Evolutionary conservation across 1,140 invertebrate genomes (phyloP).

Genomic region (Nilaparvata lugens): DNA sequence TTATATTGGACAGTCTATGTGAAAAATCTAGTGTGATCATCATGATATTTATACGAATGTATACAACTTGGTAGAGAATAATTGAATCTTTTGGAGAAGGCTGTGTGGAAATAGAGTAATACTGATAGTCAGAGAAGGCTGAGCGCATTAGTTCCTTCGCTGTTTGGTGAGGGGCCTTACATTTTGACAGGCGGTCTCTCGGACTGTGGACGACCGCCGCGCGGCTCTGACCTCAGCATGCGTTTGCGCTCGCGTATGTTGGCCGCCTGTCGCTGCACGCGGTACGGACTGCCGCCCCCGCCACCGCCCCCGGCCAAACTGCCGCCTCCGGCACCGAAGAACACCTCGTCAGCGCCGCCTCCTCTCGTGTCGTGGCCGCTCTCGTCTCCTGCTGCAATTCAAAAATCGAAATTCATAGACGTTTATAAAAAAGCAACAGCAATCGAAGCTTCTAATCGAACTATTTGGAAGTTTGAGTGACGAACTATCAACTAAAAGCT

Average conservation of each 20-base stretch:
- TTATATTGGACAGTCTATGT: too few relatives aligned
- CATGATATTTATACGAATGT: too few relatives aligned
- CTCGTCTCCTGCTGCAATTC: slow-evolving; percentile 32
- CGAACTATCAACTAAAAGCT: too few relatives aligned
- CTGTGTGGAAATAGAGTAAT: too few relatives aligned
- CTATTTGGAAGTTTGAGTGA: too few relatives aligned
- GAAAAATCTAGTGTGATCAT: too few relatives aligned
- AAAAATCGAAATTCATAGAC: slow-evolving; percentile 19
- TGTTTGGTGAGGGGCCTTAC: slow-evolving; percentile 26
- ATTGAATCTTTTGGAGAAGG: too few relatives aligned
- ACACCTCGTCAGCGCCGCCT: slow-evolving; percentile 26
- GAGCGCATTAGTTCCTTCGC: not conserved
- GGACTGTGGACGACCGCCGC: slow-evolving; percentile 10
- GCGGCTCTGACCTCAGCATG: slow-evolving; percentile 77
- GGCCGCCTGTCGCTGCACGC: slow-evolving; percentile 80
- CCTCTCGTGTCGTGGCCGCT: slow-evolving; percentile 34
- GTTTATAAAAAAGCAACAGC: too few relatives aligned
- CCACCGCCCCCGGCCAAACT: slow-evolving; percentile 34
- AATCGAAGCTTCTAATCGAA: too few relatives aligned
- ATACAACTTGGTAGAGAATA: too few relatives aligned
- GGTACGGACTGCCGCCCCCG: slow-evolving; percentile 59
- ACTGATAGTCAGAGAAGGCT: not conserved
- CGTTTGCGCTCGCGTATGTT: slow-evolving; percentile 90
- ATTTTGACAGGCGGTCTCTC: slow-evolving; percentile 32
- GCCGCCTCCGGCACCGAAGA: slow-evolving; percentile 34